phyloP scores from a whole-genome alignment of 2,888 invertebrate genomes.

The Drosophila meridiana region DNA sequence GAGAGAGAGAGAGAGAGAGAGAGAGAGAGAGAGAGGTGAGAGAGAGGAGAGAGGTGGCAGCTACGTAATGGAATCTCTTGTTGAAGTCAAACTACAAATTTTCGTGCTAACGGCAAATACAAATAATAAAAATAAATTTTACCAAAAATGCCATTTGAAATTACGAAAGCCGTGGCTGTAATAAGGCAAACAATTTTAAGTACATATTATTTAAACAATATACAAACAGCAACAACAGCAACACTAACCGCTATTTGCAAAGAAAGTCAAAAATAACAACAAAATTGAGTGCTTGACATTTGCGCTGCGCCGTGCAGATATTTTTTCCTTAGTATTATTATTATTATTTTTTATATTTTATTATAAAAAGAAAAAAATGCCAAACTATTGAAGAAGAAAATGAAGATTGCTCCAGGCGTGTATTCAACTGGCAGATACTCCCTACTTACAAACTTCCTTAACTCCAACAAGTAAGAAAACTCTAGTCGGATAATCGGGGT shows the following conservation, averaged over 20 bases:
- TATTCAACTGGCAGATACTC: neutral
- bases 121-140: conserved; percentile 48
- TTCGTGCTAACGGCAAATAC: conserved; percentile 63
- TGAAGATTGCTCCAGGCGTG: neutral
- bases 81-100: conserved; percentile 35
- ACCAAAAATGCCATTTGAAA: conserved; percentile 37
- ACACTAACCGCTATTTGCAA: conserved; percentile 36
- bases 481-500: too few species aligned
- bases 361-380: conserved; percentile 53
- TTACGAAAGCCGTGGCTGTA: conserved; percentile 45
- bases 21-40: neutral
- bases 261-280: conserved; percentile 47
- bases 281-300: conserved; percentile 60
- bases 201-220: conserved; percentile 61
- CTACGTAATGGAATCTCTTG: conserved; percentile 57
- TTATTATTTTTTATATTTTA: conserved; percentile 13
- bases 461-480: too few species aligned
- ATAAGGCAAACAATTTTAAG: conserved; percentile 42
- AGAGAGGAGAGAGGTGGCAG: neutral
- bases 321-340: conserved; percentile 30
- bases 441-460: too few species aligned
- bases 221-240: neutral
- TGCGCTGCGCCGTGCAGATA: conserved; percentile 33
- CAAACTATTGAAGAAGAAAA: conserved; percentile 15
- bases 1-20: neutral